A percentile compares a stretch with the other conserved stretches of the same genome.
These are phyloP conservation scores for Corythoichthys haematopterus DNA, from an alignment of 2,113 vertebrate species.

Conservation along the genomic window DNA sequence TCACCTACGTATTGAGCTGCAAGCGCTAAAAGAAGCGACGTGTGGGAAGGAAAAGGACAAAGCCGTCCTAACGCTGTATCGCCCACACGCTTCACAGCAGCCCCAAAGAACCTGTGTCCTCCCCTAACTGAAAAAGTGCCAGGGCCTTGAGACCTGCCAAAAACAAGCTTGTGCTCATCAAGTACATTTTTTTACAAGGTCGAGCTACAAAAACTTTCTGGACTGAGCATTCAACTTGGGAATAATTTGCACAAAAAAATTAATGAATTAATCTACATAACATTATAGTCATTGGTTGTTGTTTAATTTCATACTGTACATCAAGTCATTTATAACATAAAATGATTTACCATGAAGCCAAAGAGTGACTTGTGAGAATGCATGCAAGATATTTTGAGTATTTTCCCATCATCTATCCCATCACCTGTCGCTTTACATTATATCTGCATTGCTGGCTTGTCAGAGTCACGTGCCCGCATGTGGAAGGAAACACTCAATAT, in stretches of 20 bases:
- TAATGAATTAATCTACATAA: slow-evolving; percentile 27
- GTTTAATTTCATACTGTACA: background rate
- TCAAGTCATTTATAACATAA: background rate
- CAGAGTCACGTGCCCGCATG: slow-evolving; percentile 39
- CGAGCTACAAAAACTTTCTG: slow-evolving; percentile 45
- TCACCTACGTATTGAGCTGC: slow-evolving; percentile 45
- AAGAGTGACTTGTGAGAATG: background rate
- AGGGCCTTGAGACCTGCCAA: slow-evolving; percentile 53
- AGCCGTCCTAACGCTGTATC: slow-evolving; percentile 27
- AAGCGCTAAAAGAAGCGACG: slow-evolving; percentile 45
- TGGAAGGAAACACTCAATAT: slow-evolving; percentile 47
- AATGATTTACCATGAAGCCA: background rate
- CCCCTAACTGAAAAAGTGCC: slow-evolving; percentile 56
- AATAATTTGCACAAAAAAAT: slow-evolving; percentile 43
- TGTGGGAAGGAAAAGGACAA: slow-evolving; percentile 63
- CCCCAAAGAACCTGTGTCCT: slow-evolving; percentile 55
- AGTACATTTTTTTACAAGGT: slow-evolving; percentile 56
- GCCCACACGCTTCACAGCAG: slow-evolving; percentile 52
- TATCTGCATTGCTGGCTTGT: slow-evolving; percentile 26
- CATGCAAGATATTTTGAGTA: background rate
- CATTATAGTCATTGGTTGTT: background rate
- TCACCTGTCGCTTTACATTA: slow-evolving; percentile 42
- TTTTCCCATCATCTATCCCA: slow-evolving; percentile 25
- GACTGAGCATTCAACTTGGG: slow-evolving; percentile 44
- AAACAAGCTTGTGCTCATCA: slow-evolving; percentile 58